Base-by-base conservation (phyloP, 2,113 vertebrate species). In the Aptenodytes patagonicus region DNA sequence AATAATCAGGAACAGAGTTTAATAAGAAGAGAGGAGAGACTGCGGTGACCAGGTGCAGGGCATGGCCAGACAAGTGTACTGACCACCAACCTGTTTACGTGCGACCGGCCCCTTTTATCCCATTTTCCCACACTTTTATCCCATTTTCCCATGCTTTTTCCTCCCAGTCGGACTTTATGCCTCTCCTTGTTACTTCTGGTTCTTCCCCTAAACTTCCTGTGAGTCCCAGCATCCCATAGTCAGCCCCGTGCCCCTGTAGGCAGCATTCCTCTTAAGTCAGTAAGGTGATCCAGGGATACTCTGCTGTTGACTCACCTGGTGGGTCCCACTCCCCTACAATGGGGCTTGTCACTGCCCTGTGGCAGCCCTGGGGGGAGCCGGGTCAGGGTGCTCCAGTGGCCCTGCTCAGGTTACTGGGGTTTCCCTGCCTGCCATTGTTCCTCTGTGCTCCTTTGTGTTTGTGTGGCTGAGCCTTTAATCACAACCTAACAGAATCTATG, bases 301-400 rank as follows among this genome's bases (percentile, higher is more conserved):
- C 46, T 62, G 46, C 75, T 81, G 16, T 40, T 71, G 15, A 8
- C 36, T 72, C 21, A 8, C 26, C 42, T 34, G 19, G 18, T 68
- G 54, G 32, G 29, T 46, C 34, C 36, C 46, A 51, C 25, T 15
- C 18, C 19, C 61, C 11, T 2, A 19, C 22, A 49, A 1, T 13
- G 42, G 81, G 34, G 7, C 60, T 68, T 52, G 38, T 32, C 26
- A 17, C 31, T 72, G 58, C 38, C 32, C n/a, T 8, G 46, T 42
- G 52, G 42, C 13, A 51, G 62, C 24, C 26, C n/a, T 57, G 31
- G 13, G 11, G 20, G 13, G 8, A 65, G 3, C 18, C 0, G 1
- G 26, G 10, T 79, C 40, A 46, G 25, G 26, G 32, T 29, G 34
- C 36, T 57, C 52, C 3, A 3, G 12, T 49, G 55, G 51, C 31